These are phyloP conservation scores for Syrrhaptes paradoxus DNA, from an alignment of 2,113 vertebrate species.

Conservation along the genomic window DNA sequence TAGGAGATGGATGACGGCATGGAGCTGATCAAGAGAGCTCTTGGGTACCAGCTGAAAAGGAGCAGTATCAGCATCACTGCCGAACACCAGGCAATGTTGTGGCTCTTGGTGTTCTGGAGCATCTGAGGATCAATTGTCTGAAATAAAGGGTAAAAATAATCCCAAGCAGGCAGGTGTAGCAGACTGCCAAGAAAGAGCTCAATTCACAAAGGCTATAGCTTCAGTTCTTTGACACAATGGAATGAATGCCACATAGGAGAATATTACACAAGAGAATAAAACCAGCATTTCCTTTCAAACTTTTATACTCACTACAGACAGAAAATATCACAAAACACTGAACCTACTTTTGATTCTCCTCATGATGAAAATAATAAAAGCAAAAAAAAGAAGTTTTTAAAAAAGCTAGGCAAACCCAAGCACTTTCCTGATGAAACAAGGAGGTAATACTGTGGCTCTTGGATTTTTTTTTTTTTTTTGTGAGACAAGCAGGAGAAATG, in stretches of 20 bases:
- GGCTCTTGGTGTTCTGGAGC: not conserved
- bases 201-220: not conserved
- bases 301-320: not conserved
- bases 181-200: not conserved
- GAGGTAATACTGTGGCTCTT: not conserved
- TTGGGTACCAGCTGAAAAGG: not conserved
- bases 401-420: not conserved
- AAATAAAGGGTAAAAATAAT: slow-evolving; percentile 31
- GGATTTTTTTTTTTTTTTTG: not conserved
- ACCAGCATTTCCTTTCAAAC: not conserved
- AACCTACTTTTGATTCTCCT: not conserved
- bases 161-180: not conserved
- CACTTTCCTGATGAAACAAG: not conserved
- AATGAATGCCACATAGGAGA: not conserved
- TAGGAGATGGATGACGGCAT: not conserved
- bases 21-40: not conserved
- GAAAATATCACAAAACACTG: not conserved
- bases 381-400: not conserved
- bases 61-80: not conserved
- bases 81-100: not conserved
- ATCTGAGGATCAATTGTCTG: not conserved
- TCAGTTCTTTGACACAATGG: not conserved
- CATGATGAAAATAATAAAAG: not conserved
- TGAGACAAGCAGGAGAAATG: not conserved
- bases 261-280: not conserved